Base-by-base conservation (phyloP, 2,888 invertebrate species). In the Agriopis aurantiaria region DNA sequence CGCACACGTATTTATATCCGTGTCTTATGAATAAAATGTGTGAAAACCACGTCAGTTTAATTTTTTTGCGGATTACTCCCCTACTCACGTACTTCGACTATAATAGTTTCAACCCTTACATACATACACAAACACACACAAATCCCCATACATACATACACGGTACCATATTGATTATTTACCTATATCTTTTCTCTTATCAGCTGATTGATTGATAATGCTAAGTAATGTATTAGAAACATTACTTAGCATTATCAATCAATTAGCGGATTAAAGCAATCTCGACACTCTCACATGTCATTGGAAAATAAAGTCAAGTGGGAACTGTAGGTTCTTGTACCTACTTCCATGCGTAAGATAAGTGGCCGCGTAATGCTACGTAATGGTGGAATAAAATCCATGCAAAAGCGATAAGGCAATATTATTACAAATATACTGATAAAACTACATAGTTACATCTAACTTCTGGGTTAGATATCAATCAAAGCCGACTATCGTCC, bases 391-490 rank as follows among this genome's bases (percentile, higher is more conserved):
- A 41, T n/a, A 41, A 56, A 56, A 56, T 56, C 55, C 41, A 9
- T 41, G 55, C 40, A 56, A 40, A 56, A 41, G n/a, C 41, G 40
- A 56, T 56, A 53, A 53, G n/a, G 23, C 52, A n/a, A 52, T 17
- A 52, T 48, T 12, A 52, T 10, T 52, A 52, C 23, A 52, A 52
- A 52, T 11, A 23, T 52, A 49, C 45, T 43, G 58, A 65, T 65
- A 65, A 46, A 53, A 59, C 33, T 52, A 65, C 43, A 33, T 14
- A 51, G 12, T 11, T 40, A 52, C 33, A 65, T 65, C 33, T 59
- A 43, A 67, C 60, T 67, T 67, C 66, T 67, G 55, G 55, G n/a
- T 53, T 55, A 43, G 66, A 67, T 66, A 55, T 55, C 48, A 45
- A 23, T 12, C 14, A 57, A 9, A 7, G 11, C 17, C 4, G 14